Percentiles rank a stretch among this genome's conserved stretches.
Evolutionary conservation across 2,797 vertebrate genomes (phyloP).

Genomic region (Gallinago nigripennis): DNA sequence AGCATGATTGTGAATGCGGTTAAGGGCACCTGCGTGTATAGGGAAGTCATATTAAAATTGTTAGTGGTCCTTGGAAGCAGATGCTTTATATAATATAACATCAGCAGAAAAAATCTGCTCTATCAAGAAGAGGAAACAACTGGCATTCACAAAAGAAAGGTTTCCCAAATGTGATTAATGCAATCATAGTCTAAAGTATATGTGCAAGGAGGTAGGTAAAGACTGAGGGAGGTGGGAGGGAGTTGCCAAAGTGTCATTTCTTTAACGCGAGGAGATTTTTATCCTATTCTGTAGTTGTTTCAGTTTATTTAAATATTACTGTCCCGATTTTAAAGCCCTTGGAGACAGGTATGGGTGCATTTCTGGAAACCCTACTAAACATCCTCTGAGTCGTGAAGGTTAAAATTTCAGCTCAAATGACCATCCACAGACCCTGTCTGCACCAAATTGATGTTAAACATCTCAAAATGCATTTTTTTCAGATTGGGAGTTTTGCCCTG

Average conservation of each 20-base stretch:
- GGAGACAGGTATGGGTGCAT: rapidly evolving
- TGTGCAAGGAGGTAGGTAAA: background rate
- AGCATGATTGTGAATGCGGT: background rate
- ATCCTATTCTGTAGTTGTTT: background rate
- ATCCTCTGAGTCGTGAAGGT: background rate
- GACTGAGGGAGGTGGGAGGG: background rate
- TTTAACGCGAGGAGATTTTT: background rate
- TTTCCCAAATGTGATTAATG: background rate
- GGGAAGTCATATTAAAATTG: background rate
- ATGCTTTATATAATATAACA: background rate
- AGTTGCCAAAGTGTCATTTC: background rate
- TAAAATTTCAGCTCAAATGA: background rate
- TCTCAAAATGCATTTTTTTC: background rate
- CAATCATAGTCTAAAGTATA: background rate
- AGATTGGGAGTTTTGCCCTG: background rate
- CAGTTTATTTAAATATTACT: background rate
- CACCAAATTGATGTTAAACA: background rate
- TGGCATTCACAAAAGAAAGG: background rate
- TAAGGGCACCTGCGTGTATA: background rate
- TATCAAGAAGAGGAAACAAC: background rate
- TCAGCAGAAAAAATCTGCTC: background rate
- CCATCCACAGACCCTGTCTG: background rate
- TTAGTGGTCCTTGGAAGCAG: background rate
- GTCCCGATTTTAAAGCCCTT: background rate
- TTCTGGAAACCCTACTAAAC: background rate